Percentiles rank a stretch among this genome's conserved stretches.
Conservation (phyloP, 2,797 vertebrate species). For the Epinephelus coioides region DNA sequence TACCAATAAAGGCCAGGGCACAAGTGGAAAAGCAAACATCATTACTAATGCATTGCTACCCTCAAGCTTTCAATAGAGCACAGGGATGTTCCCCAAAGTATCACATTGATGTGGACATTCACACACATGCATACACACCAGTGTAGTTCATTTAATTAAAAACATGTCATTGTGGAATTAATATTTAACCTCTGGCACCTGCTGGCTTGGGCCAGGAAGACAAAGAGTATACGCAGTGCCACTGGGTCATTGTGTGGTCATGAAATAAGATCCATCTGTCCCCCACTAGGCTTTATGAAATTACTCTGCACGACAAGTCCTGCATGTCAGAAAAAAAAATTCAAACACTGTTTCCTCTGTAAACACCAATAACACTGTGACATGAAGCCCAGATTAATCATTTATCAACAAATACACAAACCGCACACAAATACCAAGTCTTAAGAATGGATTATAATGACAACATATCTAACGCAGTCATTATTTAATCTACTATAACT, state of each 20-base stretch:
- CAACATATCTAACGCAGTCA: conserved; percentile 13
- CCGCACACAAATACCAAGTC: neutral
- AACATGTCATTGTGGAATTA: conserved; percentile 85
- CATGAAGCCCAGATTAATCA: neutral
- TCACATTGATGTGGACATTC: conserved; percentile 80
- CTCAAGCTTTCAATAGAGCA: conserved; percentile 77
- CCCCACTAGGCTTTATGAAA: conserved; percentile 67
- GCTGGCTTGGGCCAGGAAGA: conserved; percentile 70
- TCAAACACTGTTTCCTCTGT: conserved; percentile 37
- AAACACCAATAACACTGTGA: conserved; percentile 24
- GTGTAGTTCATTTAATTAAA: conserved; percentile 85
- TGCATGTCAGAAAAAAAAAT: conserved; percentile 16
- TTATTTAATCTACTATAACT: conserved; percentile 39
- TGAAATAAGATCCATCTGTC: conserved; percentile 80
- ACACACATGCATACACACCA: conserved; percentile 73
- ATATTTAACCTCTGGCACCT: conserved; percentile 89
- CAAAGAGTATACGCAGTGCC: conserved; percentile 72
- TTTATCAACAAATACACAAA: conserved; percentile 19
- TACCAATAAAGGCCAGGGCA: conserved; percentile 73
- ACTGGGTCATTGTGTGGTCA: conserved; percentile 81
- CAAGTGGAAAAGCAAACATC: conserved; percentile 86
- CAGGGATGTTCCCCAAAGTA: conserved; percentile 82
- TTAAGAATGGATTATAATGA: conserved; percentile 16
- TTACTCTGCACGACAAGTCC: conserved; percentile 51
- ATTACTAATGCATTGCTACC: conserved; percentile 86